Evolutionary conservation across 2,888 invertebrate genomes (phyloP).

Genomic region (Mactromeris polynyma): DNA sequence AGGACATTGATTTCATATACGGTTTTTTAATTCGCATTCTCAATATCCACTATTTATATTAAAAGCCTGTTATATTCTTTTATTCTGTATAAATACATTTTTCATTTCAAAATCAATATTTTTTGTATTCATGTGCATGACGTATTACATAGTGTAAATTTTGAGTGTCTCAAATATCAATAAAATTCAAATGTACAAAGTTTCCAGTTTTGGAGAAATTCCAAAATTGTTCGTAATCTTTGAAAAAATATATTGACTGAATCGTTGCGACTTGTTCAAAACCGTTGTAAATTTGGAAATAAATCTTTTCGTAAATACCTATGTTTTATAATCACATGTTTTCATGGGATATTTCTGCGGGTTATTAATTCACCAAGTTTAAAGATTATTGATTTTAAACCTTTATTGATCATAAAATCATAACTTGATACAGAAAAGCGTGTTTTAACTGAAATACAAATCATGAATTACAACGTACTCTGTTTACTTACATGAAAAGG

Average conservation of each 20-base stretch:
- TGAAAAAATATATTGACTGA: slow-evolving; percentile 46
- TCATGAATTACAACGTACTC: not conserved
- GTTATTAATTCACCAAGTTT: slow-evolving; percentile 47
- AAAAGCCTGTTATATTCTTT: not conserved
- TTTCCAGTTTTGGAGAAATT: slow-evolving; percentile 37
- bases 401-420: slow-evolving; percentile 33
- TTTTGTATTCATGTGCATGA: not conserved
- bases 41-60: not conserved
- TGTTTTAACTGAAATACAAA: slow-evolving; percentile 44
- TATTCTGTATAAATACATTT: not conserved
- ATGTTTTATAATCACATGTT: slow-evolving; percentile 41
- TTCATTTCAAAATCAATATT: slow-evolving; percentile 13
- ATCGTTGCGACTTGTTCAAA: slow-evolving; percentile 38
- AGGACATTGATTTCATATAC: not conserved
- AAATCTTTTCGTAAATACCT: slow-evolving; percentile 43
- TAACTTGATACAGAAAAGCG: slow-evolving; percentile 40
- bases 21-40: not conserved
- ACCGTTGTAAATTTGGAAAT: slow-evolving; percentile 46
- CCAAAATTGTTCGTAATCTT: slow-evolving; percentile 35
- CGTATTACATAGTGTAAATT: not conserved
- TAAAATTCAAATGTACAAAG: slow-evolving; percentile 32
- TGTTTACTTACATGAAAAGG: slow-evolving; percentile 3
- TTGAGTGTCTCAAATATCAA: slow-evolving; percentile 17
- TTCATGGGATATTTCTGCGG: slow-evolving; percentile 26
- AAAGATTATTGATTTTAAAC: slow-evolving; percentile 43